Percentiles rank a stretch among this genome's conserved stretches.
phyloP scores from a whole-genome alignment of 2,888 invertebrate species.

The Ochropleura plecta region DNA sequence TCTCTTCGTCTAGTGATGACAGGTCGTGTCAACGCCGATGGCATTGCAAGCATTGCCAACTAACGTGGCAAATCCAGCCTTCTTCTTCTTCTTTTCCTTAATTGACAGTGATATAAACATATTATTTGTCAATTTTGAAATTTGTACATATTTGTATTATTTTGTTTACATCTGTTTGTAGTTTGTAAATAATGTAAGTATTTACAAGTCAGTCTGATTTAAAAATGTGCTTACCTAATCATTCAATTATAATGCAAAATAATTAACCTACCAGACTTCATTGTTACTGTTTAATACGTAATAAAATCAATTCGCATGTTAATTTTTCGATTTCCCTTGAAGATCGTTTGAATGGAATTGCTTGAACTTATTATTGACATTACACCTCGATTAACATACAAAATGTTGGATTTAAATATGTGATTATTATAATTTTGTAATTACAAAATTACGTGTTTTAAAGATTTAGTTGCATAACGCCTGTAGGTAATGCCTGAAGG shows the following conservation, averaged over 20 bases:
- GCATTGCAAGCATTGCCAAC: too few relatives aligned
- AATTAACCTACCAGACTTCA: slow-evolving; percentile 50
- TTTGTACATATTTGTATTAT: too few relatives aligned
- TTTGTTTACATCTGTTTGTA: too few relatives aligned
- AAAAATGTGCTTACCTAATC: slow-evolving; percentile 7
- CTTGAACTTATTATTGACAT: slow-evolving; percentile 68
- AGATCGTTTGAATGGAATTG: slow-evolving; percentile 70
- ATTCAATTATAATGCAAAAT: slow-evolving; percentile 36
- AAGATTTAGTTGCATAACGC: not conserved
- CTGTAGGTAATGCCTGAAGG: not conserved
- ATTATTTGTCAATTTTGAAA: too few relatives aligned
- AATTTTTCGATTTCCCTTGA: slow-evolving; percentile 82
- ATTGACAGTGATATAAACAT: too few relatives aligned
- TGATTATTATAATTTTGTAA: slow-evolving; percentile 24
- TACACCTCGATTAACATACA: slow-evolving; percentile 78
- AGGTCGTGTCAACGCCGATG: too few relatives aligned
- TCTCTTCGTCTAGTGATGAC: too few relatives aligned
- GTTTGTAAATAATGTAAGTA: too few relatives aligned
- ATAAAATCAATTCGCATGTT: slow-evolving; percentile 78
- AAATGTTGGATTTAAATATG: slow-evolving; percentile 42
- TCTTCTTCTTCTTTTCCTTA: too few relatives aligned
- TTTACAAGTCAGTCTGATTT: too few relatives aligned
- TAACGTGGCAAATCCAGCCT: too few relatives aligned
- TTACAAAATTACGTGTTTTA: slow-evolving; percentile 1
- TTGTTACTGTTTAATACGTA: slow-evolving; percentile 43